Conservation (phyloP, 1,140 invertebrate species). For the Ctenoplectra terminalis region DNA sequence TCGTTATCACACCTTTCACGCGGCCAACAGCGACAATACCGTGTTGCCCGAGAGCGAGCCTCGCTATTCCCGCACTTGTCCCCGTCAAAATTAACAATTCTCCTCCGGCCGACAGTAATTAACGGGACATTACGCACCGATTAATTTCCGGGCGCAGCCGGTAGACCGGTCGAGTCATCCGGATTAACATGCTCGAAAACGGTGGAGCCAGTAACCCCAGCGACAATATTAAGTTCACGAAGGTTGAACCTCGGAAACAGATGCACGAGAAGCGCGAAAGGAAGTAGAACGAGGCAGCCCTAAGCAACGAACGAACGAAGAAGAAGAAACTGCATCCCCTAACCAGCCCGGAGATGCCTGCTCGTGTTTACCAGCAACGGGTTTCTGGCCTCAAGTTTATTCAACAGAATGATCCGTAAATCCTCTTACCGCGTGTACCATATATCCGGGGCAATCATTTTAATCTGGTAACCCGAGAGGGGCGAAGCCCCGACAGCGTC, state of each 20-base stretch:
- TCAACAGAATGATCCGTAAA: constrained; percentile 62
- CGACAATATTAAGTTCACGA: constrained; percentile 26
- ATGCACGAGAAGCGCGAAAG: background rate
- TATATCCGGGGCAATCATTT: constrained; percentile 62
- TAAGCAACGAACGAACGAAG: too few relatives aligned
- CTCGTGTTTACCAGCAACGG: constrained; percentile 43
- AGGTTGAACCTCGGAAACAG: background rate
- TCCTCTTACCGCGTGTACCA: constrained; percentile 56
- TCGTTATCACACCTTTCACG: background rate
- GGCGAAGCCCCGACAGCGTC: constrained; percentile 52
- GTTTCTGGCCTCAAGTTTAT: constrained; percentile 55
- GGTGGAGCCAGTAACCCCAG: background rate
- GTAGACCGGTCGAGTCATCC: constrained; percentile 8
- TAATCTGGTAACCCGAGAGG: constrained; percentile 55
- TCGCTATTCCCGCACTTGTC: background rate
- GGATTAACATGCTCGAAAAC: constrained; percentile 30
- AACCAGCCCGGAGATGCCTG: background rate
- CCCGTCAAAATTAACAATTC: constrained; percentile 37
- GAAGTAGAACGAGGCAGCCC: background rate
- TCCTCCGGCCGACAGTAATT: constrained; percentile 28
- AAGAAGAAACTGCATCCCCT: background rate
- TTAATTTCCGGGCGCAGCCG: background rate
- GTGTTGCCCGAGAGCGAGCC: background rate
- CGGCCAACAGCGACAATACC: background rate
- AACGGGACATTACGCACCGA: constrained; percentile 24